These are phyloP conservation scores for Liparis tanakae DNA, from an alignment of 2,797 vertebrate species.

Conservation along the genomic window DNA sequence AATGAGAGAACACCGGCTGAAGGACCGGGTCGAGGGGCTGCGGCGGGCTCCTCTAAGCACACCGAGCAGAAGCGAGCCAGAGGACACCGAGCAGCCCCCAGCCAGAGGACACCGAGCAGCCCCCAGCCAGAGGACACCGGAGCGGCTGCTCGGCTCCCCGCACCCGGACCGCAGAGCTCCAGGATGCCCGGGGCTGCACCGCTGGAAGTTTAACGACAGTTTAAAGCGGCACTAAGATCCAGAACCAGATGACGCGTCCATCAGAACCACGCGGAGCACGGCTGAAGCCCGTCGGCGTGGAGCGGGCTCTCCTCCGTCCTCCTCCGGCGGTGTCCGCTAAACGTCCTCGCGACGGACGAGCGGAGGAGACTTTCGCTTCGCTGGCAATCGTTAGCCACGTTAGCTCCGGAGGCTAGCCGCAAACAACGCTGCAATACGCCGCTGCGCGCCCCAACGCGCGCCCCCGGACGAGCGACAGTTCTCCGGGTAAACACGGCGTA, in stretches of 20 bases:
- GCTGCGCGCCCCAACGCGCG: constrained; percentile 3
- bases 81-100: constrained; percentile 5
- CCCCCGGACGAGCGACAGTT: not conserved
- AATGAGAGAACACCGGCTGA: too few relatives aligned
- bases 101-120: not conserved
- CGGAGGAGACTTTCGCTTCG: constrained; percentile 68
- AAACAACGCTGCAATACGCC: constrained; percentile 62
- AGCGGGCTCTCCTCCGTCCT: constrained; percentile 55
- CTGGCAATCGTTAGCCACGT: constrained; percentile 66
- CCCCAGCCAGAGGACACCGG: not conserved
- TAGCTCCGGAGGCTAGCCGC: constrained; percentile 71
- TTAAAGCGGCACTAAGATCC: not conserved
- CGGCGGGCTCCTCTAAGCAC: constrained; percentile 5
- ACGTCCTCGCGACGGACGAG: constrained; percentile 64
- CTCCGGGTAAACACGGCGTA: too few relatives aligned
- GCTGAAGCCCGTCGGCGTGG: not conserved
- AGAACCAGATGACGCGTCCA: not conserved
- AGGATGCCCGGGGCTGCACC: not conserved
- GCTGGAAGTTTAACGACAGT: constrained; percentile 50
- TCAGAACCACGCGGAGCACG: fast-evolving
- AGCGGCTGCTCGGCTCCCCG: constrained; percentile 30
- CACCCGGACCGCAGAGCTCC: constrained; percentile 31
- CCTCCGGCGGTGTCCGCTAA: constrained; percentile 78
- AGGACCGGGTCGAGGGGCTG: constrained; percentile 18
- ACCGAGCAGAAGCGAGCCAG: not conserved